These are phyloP conservation scores for Leucosticte australis DNA, from an alignment of 2,113 vertebrate species.

Conservation along the genomic window DNA sequence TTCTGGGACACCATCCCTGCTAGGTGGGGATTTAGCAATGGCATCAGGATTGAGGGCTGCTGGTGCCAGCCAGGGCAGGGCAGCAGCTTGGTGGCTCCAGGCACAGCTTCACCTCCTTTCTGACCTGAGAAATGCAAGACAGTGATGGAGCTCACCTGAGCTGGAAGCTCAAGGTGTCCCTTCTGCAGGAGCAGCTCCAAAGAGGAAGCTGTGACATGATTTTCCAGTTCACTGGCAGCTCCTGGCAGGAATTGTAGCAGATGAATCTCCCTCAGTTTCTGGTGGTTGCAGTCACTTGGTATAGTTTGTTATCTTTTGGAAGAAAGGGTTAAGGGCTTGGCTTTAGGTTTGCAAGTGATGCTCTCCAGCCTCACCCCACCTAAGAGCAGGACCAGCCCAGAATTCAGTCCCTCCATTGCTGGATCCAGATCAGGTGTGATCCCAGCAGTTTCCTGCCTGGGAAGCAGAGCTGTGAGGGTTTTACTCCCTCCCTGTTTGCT, in stretches of 20 bases:
- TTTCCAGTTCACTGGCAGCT: background rate
- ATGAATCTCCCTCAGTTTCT: background rate
- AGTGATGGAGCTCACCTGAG: background rate
- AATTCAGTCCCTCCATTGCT: background rate
- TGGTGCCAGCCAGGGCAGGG: background rate
- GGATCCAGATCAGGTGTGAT: background rate
- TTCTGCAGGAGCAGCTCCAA: background rate
- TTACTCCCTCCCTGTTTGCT: background rate
- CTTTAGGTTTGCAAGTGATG: background rate
- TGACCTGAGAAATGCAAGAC: background rate
- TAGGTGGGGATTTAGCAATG: fast-evolving
- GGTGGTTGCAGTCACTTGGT: background rate
- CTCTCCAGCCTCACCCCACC: fast-evolving
- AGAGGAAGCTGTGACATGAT: background rate
- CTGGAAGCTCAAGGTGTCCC: background rate
- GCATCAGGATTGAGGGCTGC: background rate
- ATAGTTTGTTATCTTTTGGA: background rate
- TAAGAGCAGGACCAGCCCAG: fast-evolving
- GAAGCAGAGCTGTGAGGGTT: fast-evolving
- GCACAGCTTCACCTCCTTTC: fast-evolving
- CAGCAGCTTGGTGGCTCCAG: background rate
- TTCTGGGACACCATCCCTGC: background rate
- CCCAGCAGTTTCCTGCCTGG: background rate
- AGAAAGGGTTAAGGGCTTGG: fast-evolving
- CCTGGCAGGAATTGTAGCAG: background rate